A percentile compares a stretch with the other conserved stretches of the same genome.
Evolutionary conservation across 2,113 vertebrate genomes (phyloP).

Genomic region (Campylomormyrus numenius): DNA sequence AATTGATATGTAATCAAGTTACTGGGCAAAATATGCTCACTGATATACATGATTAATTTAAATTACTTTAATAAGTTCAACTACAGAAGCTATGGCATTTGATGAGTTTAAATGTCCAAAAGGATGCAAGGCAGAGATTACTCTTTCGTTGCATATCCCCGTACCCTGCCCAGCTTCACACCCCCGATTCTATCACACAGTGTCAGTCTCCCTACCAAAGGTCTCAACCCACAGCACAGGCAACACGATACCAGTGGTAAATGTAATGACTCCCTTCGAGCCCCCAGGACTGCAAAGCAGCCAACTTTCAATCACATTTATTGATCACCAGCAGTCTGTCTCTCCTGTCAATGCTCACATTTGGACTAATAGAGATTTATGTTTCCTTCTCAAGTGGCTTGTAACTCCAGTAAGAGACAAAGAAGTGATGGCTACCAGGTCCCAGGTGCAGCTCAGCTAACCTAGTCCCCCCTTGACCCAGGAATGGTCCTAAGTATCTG

Average conservation of each 20-base stretch:
- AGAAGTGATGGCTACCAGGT: not conserved
- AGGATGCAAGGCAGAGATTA: not conserved
- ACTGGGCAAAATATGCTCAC: not conserved
- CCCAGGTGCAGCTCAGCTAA: not conserved
- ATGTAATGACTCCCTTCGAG: not conserved
- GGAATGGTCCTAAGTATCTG: not conserved
- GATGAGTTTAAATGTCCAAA: not conserved
- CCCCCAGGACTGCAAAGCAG: not conserved
- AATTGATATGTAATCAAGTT: not conserved
- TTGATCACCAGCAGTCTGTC: not conserved
- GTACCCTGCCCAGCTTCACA: not conserved
- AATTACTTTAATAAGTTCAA: not conserved
- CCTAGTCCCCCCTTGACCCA: not conserved
- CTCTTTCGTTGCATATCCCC: not conserved
- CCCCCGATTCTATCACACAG: not conserved
- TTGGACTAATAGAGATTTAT: conserved; percentile 12
- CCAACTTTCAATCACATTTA: not conserved
- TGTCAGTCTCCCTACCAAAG: not conserved
- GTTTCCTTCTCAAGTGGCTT: not conserved
- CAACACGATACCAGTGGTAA: not conserved
- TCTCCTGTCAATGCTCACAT: conserved; percentile 17
- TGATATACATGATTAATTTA: not conserved
- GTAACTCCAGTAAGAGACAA: conserved; percentile 1
- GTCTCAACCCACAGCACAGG: not conserved
- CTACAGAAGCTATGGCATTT: not conserved